A percentile compares a stretch with the other conserved stretches of the same genome.
phyloP scores from a whole-genome alignment of 2,888 invertebrate species.

The Yponomeuta plumbellus region DNA sequence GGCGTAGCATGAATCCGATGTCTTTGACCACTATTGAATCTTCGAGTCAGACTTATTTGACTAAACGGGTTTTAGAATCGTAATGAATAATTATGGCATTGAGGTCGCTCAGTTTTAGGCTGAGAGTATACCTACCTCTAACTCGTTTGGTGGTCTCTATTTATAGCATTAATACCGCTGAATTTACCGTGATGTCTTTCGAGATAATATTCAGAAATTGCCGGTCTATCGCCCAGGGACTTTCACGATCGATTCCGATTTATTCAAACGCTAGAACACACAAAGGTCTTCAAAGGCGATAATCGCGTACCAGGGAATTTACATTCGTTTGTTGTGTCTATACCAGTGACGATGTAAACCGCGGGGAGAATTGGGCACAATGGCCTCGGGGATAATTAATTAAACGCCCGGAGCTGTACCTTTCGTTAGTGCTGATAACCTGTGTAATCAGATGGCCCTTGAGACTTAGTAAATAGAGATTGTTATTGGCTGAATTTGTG shows the following conservation, averaged over 20 bases:
- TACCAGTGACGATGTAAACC: neutral
- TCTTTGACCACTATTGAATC: neutral
- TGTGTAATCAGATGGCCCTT: slow-evolving; percentile 7
- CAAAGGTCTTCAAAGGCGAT: neutral
- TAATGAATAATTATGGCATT: too few species aligned
- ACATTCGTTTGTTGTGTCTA: neutral
- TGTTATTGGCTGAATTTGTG: neutral
- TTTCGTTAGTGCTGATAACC: slow-evolving; percentile 8
- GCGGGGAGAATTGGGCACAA: neutral
- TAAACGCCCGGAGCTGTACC: slow-evolving; percentile 1
- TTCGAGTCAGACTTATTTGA: too few species aligned
- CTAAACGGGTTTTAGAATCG: too few species aligned
- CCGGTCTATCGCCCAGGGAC: too few species aligned
- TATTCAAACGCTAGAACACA: neutral
- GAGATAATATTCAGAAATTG: too few species aligned
- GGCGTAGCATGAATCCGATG: neutral
- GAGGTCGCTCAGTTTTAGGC: too few species aligned
- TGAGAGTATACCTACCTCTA: too few species aligned
- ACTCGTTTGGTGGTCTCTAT: too few species aligned
- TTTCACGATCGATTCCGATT: neutral
- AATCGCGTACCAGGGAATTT: neutral
- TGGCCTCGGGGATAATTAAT: slow-evolving; percentile 7
- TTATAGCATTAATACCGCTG: too few species aligned
- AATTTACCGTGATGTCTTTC: too few species aligned
- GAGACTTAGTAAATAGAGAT: neutral